Percentiles rank a stretch among this genome's conserved stretches.
phyloP scores from a whole-genome alignment of 2,888 invertebrate genomes.

The Campoplex capitator region DNA sequence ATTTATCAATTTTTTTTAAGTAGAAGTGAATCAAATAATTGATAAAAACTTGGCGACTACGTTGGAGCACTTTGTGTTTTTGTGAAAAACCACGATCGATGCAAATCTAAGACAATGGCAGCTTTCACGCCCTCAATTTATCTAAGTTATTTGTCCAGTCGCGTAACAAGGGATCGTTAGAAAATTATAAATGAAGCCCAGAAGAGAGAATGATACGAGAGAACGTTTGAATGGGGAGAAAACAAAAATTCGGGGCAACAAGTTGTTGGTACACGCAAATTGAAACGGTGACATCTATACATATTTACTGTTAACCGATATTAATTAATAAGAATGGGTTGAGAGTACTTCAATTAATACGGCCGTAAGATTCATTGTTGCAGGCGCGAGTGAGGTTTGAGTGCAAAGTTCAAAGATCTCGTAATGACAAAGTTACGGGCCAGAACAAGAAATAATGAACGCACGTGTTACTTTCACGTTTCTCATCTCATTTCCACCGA shows the following conservation, averaged over 20 bases:
- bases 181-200: too few species aligned
- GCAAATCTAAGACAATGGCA: too few species aligned
- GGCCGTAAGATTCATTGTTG: neutral
- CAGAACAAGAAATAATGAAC: slow-evolving; percentile 31
- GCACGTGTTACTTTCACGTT: slow-evolving; percentile 50
- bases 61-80: too few species aligned
- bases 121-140: too few species aligned
- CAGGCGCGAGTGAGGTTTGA: slow-evolving; percentile 19
- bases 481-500: neutral
- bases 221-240: neutral
- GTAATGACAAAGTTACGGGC: slow-evolving; percentile 51
- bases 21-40: too few species aligned
- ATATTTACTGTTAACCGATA: neutral
- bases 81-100: too few species aligned
- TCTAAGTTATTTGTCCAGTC: too few species aligned
- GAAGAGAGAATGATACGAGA: too few species aligned
- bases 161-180: too few species aligned
- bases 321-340: neutral
- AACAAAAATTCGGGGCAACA: slow-evolving; percentile 30
- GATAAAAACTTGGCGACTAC: too few species aligned
- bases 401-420: slow-evolving; percentile 60
- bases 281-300: neutral
- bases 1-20: too few species aligned
- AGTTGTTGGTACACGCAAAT: slow-evolving; percentile 29
- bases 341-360: neutral